Percentiles rank a stretch among this genome's conserved stretches.
Evolutionary conservation across 2,797 vertebrate species (phyloP).

Genomic region (Craterocephalus amniculus): DNA sequence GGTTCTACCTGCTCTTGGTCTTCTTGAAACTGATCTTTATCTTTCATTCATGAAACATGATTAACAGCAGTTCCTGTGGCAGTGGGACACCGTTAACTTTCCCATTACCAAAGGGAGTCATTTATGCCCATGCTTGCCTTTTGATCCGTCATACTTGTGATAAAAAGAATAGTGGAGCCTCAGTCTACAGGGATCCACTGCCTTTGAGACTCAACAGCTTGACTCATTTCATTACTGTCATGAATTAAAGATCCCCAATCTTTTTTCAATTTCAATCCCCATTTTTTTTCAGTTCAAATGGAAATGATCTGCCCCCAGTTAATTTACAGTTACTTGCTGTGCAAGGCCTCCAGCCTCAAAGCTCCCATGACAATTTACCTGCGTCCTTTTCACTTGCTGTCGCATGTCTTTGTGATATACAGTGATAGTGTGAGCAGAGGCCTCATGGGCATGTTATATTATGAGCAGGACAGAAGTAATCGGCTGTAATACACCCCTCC

Average conservation of each 20-base stretch:
- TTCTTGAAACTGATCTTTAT: conserved; percentile 4
- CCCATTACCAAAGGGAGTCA: conserved; percentile 58
- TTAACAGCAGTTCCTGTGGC: conserved; percentile 34
- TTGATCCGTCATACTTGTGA: conserved; percentile 62
- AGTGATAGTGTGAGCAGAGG: conserved; percentile 44
- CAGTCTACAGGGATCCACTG: conserved; percentile 43
- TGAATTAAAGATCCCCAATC: conserved; percentile 78
- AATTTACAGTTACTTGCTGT: conserved; percentile 64
- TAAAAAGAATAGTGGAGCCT: conserved; percentile 67
- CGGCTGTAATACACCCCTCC: conserved; percentile 40
- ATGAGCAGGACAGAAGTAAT: conserved; percentile 58
- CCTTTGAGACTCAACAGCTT: conserved; percentile 75
- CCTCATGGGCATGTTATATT: conserved; percentile 52
- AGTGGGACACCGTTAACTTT: conserved; percentile 50
- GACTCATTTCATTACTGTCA: conserved; percentile 79
- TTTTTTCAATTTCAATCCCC: conserved; percentile 25
- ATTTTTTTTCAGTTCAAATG: conserved; percentile 21
- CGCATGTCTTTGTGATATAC: conserved; percentile 58
- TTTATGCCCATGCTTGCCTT: conserved; percentile 55
- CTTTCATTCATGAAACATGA: conserved; percentile 35
- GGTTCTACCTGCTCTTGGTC: not conserved
- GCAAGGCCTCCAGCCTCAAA: conserved; percentile 52
- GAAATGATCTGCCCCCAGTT: conserved; percentile 60
- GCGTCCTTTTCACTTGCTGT: conserved; percentile 67
- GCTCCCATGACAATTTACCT: conserved; percentile 73